Conservation (phyloP, 2,888 invertebrate species). For the Conops quadrifasciatus region DNA sequence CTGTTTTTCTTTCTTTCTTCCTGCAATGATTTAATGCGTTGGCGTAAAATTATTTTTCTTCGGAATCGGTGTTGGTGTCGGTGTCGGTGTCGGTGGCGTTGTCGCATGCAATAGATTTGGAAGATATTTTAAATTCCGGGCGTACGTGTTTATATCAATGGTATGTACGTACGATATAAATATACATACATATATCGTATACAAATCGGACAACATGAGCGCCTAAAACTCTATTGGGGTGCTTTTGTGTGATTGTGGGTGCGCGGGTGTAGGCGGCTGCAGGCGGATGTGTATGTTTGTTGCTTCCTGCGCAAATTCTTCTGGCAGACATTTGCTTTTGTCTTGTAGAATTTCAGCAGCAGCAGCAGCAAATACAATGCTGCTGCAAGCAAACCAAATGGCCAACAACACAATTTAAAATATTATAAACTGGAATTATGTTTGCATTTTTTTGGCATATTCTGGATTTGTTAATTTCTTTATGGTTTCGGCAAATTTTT, state of each 20-base stretch:
- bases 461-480: background rate
- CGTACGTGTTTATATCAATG: background rate
- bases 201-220: too few species aligned
- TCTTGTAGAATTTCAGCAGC: background rate
- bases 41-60: conserved; percentile 17
- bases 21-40: conserved; percentile 21
- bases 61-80: too few species aligned
- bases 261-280: background rate
- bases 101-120: conserved; percentile 23
- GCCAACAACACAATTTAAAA: background rate
- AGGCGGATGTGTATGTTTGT: background rate
- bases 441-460: background rate
- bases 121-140: conserved; percentile 25
- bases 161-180: too few species aligned
- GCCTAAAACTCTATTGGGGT: background rate
- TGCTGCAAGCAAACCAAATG: background rate
- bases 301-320: conserved; percentile 5
- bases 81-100: background rate
- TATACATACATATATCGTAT: background rate
- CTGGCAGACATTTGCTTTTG: background rate
- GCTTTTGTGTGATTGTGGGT: background rate
- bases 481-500: background rate
- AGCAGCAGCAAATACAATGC: too few species aligned
- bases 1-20: background rate
- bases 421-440: background rate